Conservation (phyloP, 2,888 invertebrate genomes). For the Cheilosia vulpina region DNA sequence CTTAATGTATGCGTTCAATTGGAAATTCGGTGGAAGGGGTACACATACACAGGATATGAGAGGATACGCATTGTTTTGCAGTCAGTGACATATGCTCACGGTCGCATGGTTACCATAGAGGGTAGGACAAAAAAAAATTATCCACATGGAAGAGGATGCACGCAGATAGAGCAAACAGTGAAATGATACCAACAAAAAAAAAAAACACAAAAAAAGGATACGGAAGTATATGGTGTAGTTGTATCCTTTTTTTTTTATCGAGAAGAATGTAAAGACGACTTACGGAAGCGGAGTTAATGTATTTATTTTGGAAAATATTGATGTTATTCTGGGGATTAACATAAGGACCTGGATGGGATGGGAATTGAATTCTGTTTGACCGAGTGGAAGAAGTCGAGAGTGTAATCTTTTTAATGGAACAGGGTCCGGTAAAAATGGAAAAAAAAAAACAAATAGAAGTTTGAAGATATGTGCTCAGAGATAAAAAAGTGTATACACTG, state of each 20-base stretch:
- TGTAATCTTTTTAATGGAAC: constrained; percentile 40
- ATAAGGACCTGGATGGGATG: constrained; percentile 31
- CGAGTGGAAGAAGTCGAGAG: constrained; percentile 61
- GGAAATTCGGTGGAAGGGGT: constrained; percentile 63
- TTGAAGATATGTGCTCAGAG: background rate
- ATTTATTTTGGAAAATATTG: constrained; percentile 61
- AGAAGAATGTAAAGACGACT: constrained; percentile 1
- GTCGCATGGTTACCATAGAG: constrained; percentile 65
- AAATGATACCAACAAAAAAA: constrained; percentile 31
- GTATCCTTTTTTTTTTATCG: constrained; percentile 16
- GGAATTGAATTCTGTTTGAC: constrained; percentile 53
- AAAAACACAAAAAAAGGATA: constrained; percentile 36
- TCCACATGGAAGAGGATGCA: constrained; percentile 60
- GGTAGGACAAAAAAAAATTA: constrained; percentile 9
- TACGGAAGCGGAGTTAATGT: constrained; percentile 59
- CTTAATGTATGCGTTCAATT: constrained; percentile 73
- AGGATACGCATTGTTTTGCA: constrained; percentile 72
- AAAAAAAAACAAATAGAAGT: background rate
- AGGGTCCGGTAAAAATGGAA: background rate
- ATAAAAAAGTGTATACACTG: background rate
- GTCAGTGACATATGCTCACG: constrained; percentile 70
- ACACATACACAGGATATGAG: constrained; percentile 27
- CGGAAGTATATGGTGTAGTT: constrained; percentile 21
- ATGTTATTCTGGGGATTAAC: constrained; percentile 60
- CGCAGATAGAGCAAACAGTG: constrained; percentile 38